Evolutionary conservation across 1,140 invertebrate species (phyloP), one percentile per base, ranked within the genome.

Genomic region (Neodiprion virginianus): DNA sequence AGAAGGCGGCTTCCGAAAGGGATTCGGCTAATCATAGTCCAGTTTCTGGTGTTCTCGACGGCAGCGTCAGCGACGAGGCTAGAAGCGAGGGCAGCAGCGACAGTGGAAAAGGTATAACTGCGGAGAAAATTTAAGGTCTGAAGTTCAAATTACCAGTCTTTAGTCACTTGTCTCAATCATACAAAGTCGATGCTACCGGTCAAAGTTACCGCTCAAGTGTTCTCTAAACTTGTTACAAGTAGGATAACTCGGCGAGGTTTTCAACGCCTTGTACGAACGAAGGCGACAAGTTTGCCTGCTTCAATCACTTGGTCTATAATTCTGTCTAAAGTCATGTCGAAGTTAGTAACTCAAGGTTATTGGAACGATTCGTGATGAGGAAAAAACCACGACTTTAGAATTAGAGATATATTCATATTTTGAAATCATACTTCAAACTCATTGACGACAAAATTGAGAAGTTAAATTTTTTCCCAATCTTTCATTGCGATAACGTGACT

Each of bases 11-110:
- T 8, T 81, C 82, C 8, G 89, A 89, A 74, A 83, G 89, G 74
- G 90, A 91, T 75, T 90, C 90, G 0, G 90, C 90, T 0, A 91
- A 90, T 84, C 89, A 91, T 47, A 91, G 90, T 77, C 90, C 90
- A 0, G 82, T 87, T 12, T 88, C 87, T 11, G 87, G 84, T 21
- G 84, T 88, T 0, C 78, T 89, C 7, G 89, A 90, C 66, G 88
- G 86, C 7, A 89, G 88, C 67, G 82, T 87, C 11, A 89, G 85
- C 0, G 89, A 89, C 72, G 89, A 89, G 74, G 83, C 87, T 7
- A 82, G 87, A 70, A 90, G 89, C 53, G 89, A 90, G 75, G 87
- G 86, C 77, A 69, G 70, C 68, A 88, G 85, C 68, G 87, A 88
- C 23, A 88, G 87, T 70, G 87, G 87, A 48, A 88, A 88, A 84